Base-by-base conservation (phyloP, 1,140 invertebrate species). In the Cecropterus lyciades region DNA sequence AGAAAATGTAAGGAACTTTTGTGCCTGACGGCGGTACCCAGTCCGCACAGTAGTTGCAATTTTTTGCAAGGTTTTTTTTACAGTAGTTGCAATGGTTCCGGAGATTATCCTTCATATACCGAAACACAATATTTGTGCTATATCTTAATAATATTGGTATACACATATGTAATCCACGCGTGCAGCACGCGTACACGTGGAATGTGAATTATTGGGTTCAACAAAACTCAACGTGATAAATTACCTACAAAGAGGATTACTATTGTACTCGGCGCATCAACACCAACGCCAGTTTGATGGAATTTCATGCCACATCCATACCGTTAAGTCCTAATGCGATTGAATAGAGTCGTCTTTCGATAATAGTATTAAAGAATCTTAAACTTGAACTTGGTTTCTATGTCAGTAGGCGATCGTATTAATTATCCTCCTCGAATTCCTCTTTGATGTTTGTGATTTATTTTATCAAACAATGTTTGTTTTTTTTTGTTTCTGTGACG, bases 361-460 rank as follows among this genome's bases (percentile, higher is more conserved):
- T 30, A 46, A n/a, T 46, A 33, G n/a, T n/a, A n/a, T n/a, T n/a
- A 46, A 20, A 46, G 43, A 49, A 65, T 69, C 55, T 64, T 68
- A 51, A 68, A 72, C 70, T 65, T 72, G 70, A 72, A 72, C 70
- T 72, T 72, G 62, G 64, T 27, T 43, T 30, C 14, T 30, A 10
- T 9, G 42, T 1, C 40, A 11, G 72, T 68, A 48, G 72, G 66
- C 53, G 66, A 68, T 17, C 14, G 13, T 53, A 53, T 53, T 53
- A 51, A 53, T 53, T 53, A 53, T 53, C 20, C n/a, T 24, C 30
- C 0, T 16, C 30, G 13, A 33, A 53, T 37, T 27, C 27, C 30
- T 37, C 30, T 37, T n/a, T n/a, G 51, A 37, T n/a, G 27, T 15
- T 13, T 14, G 14, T 37, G 10, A 33, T 53, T 37, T 53, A 13